Conservation (phyloP, 1,140 invertebrate species). For the Coelopa frigida region DNA sequence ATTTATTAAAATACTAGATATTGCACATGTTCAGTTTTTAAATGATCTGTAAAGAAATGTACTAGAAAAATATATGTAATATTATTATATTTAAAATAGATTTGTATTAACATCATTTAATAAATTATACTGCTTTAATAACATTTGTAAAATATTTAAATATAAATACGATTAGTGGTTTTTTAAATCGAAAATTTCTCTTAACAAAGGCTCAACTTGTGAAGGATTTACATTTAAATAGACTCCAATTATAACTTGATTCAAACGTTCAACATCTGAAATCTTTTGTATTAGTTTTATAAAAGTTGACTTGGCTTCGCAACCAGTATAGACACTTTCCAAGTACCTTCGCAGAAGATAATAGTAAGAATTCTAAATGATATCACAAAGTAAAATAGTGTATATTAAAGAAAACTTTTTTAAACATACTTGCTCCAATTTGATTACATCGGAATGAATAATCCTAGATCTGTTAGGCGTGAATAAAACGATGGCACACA, state of each 20-base stretch:
- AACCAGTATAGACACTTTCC: constrained; percentile 72
- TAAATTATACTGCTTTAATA: too few relatives aligned
- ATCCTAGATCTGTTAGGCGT: constrained; percentile 72
- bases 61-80: too few relatives aligned
- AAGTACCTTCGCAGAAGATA: constrained; percentile 79
- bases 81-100: too few relatives aligned
- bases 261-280: constrained; percentile 74
- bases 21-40: too few relatives aligned
- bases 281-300: constrained; percentile 82
- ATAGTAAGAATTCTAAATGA: constrained; percentile 76
- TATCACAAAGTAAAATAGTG: constrained; percentile 9
- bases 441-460: constrained; percentile 76
- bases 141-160: too few relatives aligned
- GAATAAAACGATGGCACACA: constrained; percentile 85
- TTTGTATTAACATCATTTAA: too few relatives aligned
- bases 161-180: constrained; percentile 30
- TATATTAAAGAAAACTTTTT: neutral
- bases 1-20: too few relatives aligned
- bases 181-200: constrained; percentile 90
- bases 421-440: constrained; percentile 68
- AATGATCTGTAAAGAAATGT: too few relatives aligned
- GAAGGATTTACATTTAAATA: constrained; percentile 85
- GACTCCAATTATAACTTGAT: constrained; percentile 71
- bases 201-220: constrained; percentile 80
- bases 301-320: constrained; percentile 78